Percentiles rank a stretch among this genome's conserved stretches.
phyloP scores from a whole-genome alignment of 1,140 invertebrate genomes.

The Callitettix versicolor region DNA sequence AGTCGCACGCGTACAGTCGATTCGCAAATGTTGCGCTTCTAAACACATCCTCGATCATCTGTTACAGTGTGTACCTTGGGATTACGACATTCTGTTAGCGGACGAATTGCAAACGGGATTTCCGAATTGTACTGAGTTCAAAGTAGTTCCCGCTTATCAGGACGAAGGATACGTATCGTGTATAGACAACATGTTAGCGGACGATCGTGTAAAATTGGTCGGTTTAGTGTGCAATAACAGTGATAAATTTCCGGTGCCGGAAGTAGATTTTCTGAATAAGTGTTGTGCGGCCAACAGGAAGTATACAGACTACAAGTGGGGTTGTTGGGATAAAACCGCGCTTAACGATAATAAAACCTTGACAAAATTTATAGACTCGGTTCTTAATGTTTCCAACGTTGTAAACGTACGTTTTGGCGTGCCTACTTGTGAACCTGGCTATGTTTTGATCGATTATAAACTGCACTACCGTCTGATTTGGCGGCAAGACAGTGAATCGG shows the following conservation, averaged over 20 bases:
- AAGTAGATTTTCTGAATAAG: conserved; percentile 16
- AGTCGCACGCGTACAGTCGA: conserved; percentile 8
- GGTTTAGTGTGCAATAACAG: conserved; percentile 8
- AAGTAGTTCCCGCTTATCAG: not conserved
- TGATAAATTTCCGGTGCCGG: conserved; percentile 8
- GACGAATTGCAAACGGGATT: not conserved
- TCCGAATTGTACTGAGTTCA: not conserved
- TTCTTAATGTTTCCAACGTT: conserved; percentile 14
- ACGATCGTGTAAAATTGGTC: not conserved
- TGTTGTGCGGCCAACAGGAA: conserved; percentile 16
- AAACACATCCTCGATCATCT: conserved; percentile 2
- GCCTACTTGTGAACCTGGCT: conserved; percentile 5
- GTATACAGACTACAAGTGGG: conserved; percentile 12
- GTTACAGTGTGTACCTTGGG: not conserved
- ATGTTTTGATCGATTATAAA: conserved; percentile 16
- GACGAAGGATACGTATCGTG: conserved; percentile 4
- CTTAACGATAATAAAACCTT: not conserved
- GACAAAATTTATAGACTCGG: not conserved
- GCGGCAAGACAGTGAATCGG: conserved; percentile 16
- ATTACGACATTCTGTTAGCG: conserved; percentile 9
- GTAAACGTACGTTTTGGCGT: conserved; percentile 15
- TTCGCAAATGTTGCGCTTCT: conserved; percentile 17
- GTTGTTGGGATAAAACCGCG: conserved; percentile 9
- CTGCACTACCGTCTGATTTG: conserved; percentile 11
- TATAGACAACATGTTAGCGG: conserved; percentile 8